Evolutionary conservation across 1,140 invertebrate species (phyloP).

Genomic region (Cyclina sinensis): DNA sequence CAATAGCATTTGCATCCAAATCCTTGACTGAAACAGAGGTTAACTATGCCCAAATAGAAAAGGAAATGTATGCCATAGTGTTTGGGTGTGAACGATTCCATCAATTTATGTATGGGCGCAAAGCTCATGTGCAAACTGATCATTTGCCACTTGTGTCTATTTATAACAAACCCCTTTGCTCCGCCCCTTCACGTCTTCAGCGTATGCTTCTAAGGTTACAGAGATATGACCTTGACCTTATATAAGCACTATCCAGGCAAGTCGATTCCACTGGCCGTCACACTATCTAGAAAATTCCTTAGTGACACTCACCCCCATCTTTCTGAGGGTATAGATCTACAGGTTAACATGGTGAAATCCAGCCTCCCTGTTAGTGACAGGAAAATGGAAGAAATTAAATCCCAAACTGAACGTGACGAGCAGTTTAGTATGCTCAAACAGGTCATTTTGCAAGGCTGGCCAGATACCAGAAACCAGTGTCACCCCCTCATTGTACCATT

Average conservation of each 20-base stretch:
- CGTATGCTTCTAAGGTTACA: slow-evolving; percentile 23
- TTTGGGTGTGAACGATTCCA: slow-evolving; percentile 15
- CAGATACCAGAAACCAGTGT: not conserved
- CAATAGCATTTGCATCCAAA: not conserved
- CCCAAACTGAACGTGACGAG: not conserved
- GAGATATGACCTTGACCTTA: slow-evolving; percentile 41
- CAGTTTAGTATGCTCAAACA: not conserved
- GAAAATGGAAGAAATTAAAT: slow-evolving; percentile 21
- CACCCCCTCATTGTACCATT: not conserved
- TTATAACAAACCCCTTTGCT: not conserved
- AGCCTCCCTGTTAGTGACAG: not conserved
- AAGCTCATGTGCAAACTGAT: not conserved
- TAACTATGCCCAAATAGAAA: not conserved
- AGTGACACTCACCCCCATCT: not conserved
- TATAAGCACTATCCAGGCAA: not conserved
- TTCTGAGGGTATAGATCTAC: not conserved
- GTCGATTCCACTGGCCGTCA: slow-evolving; percentile 14
- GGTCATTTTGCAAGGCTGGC: slow-evolving; percentile 11
- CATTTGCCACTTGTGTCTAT: not conserved
- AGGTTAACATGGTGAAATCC: not conserved
- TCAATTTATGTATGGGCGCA: not conserved
- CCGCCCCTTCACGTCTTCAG: slow-evolving; percentile 22
- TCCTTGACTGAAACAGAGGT: slow-evolving; percentile 10
- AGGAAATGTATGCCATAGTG: not conserved
- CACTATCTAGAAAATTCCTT: slow-evolving; percentile 12